Percentiles rank a stretch among this genome's conserved stretches.
Conservation (phyloP, 2,113 vertebrate species). For the Leptodactylus fuscus region DNA sequence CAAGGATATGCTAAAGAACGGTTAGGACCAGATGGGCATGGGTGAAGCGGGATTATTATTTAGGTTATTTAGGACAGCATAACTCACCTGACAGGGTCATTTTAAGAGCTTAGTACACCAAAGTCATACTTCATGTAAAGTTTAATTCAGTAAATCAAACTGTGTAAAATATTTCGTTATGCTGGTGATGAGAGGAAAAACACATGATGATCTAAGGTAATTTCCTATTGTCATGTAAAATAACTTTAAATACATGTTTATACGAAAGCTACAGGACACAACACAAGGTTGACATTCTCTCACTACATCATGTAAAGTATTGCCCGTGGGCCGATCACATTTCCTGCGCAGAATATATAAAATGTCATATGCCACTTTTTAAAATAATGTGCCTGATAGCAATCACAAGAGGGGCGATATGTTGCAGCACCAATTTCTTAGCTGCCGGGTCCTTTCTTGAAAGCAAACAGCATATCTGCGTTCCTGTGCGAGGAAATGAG, state of each 20-base stretch:
- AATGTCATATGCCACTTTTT: background rate
- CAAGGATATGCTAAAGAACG: too few relatives aligned
- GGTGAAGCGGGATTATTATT: too few relatives aligned
- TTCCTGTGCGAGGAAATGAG: constrained; percentile 33
- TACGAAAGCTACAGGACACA: background rate
- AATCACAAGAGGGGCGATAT: background rate
- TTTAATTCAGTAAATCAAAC: too few relatives aligned
- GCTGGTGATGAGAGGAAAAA: too few relatives aligned
- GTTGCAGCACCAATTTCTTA: background rate
- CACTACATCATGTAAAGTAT: background rate
- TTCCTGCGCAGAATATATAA: background rate
- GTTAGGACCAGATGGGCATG: too few relatives aligned
- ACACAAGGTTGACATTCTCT: background rate
- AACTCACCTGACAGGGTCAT: too few relatives aligned
- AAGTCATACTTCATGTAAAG: too few relatives aligned
- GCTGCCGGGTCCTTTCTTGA: background rate
- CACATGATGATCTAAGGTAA: too few relatives aligned
- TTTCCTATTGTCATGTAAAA: background rate
- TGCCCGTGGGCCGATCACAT: background rate
- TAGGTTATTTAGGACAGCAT: too few relatives aligned
- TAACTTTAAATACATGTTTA: background rate
- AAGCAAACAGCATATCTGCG: constrained; percentile 19
- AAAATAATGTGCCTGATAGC: background rate
- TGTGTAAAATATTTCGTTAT: too few relatives aligned
- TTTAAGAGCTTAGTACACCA: too few relatives aligned